phyloP scores from a whole-genome alignment of 2,797 vertebrate species.

The Cossypha caffra region DNA sequence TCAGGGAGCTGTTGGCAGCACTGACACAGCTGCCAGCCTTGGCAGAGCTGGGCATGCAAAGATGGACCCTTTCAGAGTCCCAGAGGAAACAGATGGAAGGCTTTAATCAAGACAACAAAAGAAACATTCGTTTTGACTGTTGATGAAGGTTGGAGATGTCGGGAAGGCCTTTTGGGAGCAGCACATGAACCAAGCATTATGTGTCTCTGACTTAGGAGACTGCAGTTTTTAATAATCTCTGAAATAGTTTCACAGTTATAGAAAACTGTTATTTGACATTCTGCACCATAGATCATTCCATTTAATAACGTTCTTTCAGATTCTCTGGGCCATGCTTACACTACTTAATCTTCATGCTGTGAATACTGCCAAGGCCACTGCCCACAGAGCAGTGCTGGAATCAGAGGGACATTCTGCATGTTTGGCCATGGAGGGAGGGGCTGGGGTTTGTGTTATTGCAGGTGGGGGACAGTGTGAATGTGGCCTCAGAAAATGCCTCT shows the following conservation, averaged over 20 bases:
- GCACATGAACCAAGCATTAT: not conserved
- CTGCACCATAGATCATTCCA: not conserved
- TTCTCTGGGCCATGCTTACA: not conserved
- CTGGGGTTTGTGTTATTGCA: not conserved
- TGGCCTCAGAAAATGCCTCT: not conserved
- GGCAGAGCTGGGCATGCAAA: constrained; percentile 78
- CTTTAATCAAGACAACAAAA: constrained; percentile 65
- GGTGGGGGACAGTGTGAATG: not conserved
- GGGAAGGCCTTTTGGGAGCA: not conserved
- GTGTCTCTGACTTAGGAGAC: not conserved
- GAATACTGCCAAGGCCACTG: not conserved
- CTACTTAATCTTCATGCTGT: not conserved
- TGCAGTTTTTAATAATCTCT: not conserved
- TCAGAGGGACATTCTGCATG: not conserved
- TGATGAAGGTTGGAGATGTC: not conserved
- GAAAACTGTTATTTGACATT: not conserved
- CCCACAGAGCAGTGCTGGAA: not conserved
- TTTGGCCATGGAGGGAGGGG: not conserved
- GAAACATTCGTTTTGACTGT: constrained; percentile 78
- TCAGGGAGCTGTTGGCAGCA: constrained; percentile 77
- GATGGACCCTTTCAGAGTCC: constrained; percentile 75
- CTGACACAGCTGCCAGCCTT: constrained; percentile 77
- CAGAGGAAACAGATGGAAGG: constrained; percentile 75
- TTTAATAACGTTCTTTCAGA: not conserved
- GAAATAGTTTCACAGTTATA: not conserved